Conservation (phyloP, 2,113 vertebrate species). For the Podocnemis expansa region DNA sequence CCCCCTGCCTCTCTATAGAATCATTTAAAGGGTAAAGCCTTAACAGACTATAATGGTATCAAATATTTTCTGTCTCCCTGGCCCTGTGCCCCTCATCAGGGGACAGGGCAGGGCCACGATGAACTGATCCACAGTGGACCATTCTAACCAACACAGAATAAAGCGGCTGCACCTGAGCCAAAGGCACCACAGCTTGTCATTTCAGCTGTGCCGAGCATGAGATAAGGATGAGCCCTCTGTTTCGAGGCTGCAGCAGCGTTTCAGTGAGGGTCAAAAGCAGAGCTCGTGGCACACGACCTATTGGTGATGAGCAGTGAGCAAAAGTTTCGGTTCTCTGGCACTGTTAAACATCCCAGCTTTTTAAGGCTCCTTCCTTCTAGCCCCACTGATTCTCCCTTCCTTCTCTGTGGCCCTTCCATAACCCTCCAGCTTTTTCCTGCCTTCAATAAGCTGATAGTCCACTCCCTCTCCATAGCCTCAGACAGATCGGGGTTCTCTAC, state of each 20-base stretch:
- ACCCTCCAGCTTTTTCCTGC: background rate
- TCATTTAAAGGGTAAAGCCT: background rate
- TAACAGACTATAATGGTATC: background rate
- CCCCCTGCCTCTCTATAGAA: background rate
- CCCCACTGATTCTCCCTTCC: background rate
- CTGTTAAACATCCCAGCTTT: background rate
- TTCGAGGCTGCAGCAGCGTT: background rate
- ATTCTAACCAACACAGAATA: background rate
- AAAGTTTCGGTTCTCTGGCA: background rate
- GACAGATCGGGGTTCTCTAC: background rate
- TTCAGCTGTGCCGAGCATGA: background rate
- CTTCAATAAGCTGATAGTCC: background rate
- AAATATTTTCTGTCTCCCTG: too few species aligned
- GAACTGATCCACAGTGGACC: conserved; percentile 41
- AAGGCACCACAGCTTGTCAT: background rate
- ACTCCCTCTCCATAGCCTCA: background rate
- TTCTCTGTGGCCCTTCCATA: background rate
- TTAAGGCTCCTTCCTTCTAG: background rate
- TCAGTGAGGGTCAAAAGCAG: background rate
- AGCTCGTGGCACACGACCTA: background rate
- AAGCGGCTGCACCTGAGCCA: background rate
- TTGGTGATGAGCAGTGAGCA: background rate
- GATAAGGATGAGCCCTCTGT: background rate
- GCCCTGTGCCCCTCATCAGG: background rate
- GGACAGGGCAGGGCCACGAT: background rate